Conservation (phyloP, 2,797 vertebrate species). For the Anas capensis region DNA sequence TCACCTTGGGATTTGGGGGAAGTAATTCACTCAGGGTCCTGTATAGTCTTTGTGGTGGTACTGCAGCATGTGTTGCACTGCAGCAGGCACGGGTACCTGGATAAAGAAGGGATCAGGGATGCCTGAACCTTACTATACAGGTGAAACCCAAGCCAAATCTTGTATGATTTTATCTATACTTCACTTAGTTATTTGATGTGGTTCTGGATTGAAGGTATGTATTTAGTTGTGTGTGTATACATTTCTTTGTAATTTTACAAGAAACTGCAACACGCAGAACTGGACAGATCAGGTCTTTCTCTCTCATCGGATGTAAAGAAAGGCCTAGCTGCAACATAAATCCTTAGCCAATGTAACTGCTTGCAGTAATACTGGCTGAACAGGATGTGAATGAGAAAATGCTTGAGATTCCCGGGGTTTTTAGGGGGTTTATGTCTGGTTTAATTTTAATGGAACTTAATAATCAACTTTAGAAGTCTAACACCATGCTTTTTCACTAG, state of each 20-base stretch:
- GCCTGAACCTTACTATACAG: background rate
- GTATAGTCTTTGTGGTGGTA: accelerated
- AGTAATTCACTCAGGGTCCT: background rate
- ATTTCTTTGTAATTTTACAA: background rate
- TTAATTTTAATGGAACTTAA: background rate
- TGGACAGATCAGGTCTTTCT: background rate
- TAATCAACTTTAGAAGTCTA: background rate
- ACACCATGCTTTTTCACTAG: background rate
- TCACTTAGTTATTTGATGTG: background rate
- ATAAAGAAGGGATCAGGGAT: background rate
- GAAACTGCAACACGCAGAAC: background rate
- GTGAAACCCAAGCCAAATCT: background rate
- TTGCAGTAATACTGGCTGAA: background rate
- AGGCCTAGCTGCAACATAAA: background rate
- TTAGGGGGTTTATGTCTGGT: background rate
- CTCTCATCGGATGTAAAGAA: background rate
- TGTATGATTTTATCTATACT: background rate
- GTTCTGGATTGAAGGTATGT: background rate
- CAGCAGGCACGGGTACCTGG: background rate
- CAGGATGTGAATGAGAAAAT: background rate
- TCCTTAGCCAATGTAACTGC: background rate
- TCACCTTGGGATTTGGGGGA: background rate
- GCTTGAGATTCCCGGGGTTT: background rate
- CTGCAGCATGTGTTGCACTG: background rate
- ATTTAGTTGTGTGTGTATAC: background rate